Evolutionary conservation across 2,888 invertebrate genomes (phyloP).

Genomic region (Nasonia oneida): DNA sequence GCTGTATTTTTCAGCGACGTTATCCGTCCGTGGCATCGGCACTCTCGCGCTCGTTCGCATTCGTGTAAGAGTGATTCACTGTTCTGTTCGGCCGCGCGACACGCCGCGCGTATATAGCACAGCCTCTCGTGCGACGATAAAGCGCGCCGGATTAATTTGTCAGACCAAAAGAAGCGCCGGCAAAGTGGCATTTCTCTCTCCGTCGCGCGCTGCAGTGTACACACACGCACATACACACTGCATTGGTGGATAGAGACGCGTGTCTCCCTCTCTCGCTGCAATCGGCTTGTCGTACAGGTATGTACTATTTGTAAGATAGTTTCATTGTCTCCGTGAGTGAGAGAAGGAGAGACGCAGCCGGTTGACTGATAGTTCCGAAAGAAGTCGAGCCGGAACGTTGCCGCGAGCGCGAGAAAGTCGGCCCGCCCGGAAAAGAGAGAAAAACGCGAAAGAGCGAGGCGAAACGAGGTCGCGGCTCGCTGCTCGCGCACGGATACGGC

Average conservation of each 20-base stretch:
- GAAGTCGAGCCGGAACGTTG: conserved; percentile 18
- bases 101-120: not conserved
- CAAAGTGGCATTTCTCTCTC: conserved; percentile 45
- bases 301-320: conserved; percentile 52
- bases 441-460: conserved; percentile 17
- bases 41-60: conserved; percentile 16
- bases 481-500: not conserved
- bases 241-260: not conserved
- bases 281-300: conserved; percentile 55
- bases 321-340: conserved; percentile 37
- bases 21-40: conserved; percentile 60
- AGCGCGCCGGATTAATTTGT: conserved; percentile 62
- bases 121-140: conserved; percentile 62
- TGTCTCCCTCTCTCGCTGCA: conserved; percentile 19
- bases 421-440: conserved; percentile 13
- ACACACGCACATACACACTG: conserved; percentile 19
- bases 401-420: not conserved
- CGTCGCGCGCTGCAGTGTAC: not conserved
- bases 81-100: conserved; percentile 12
- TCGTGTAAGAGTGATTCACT: conserved; percentile 8
- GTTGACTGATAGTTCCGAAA: conserved; percentile 54
- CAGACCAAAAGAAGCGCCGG: conserved; percentile 58
- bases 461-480: conserved; percentile 58
- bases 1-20: conserved; percentile 65
- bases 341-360: not conserved